phyloP scores from a whole-genome alignment of 2,797 vertebrate species.

The Jordanella pulchra region DNA sequence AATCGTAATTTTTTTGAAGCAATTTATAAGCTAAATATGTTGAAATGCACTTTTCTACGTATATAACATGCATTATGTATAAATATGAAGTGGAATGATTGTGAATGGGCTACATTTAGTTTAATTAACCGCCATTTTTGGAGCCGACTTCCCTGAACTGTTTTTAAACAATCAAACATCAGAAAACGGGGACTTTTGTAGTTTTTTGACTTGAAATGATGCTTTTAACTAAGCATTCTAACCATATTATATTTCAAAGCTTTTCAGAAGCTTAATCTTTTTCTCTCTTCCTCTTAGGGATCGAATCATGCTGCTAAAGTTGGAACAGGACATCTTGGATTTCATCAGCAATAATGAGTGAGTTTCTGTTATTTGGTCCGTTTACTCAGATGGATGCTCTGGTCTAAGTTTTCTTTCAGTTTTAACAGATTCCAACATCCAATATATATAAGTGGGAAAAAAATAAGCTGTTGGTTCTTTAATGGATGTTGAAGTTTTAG shows the following conservation, averaged over 20 bases:
- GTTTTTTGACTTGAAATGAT: too few relatives aligned
- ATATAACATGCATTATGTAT: too few relatives aligned
- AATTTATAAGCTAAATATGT: neutral
- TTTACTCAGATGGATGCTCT: too few relatives aligned
- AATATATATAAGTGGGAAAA: neutral
- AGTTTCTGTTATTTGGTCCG: constrained; percentile 18
- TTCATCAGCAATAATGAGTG: constrained; percentile 99
- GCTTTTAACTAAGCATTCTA: too few relatives aligned
- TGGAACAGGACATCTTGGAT: constrained; percentile 99
- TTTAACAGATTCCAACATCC: neutral
- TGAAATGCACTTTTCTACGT: neutral
- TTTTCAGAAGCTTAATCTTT: neutral
- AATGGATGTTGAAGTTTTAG: neutral
- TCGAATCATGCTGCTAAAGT: constrained; percentile 98
- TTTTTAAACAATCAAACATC: too few relatives aligned
- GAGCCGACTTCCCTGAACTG: too few relatives aligned
- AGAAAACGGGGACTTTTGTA: too few relatives aligned
- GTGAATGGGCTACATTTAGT: too few relatives aligned
- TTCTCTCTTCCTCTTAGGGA: constrained; percentile 80
- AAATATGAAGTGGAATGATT: neutral
- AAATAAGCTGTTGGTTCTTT: neutral
- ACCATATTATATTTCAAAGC: too few relatives aligned
- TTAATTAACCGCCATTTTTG: too few relatives aligned
- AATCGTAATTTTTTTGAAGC: neutral
- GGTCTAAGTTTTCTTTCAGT: too few relatives aligned